Percentiles rank a stretch among this genome's conserved stretches.
phyloP scores from a whole-genome alignment of 2,113 vertebrate genomes.

The Tupaia chinensis region DNA sequence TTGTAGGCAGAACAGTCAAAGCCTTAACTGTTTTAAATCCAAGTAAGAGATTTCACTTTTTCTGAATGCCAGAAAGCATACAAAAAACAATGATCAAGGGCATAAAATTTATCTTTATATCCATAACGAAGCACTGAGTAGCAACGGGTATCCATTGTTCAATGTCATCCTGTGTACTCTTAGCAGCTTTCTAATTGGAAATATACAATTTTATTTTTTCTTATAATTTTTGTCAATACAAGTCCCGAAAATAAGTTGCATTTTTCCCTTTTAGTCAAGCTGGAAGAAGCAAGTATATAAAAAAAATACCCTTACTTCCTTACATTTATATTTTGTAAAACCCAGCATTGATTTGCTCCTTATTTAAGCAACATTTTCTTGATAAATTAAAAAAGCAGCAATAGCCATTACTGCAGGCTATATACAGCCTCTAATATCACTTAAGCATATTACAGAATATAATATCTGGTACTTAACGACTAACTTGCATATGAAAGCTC shows the following conservation, averaged over 20 bases:
- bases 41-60: constrained; percentile 77
- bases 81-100: constrained; percentile 39
- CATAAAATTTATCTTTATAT: constrained; percentile 70
- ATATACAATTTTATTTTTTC: constrained; percentile 9
- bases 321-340: constrained; percentile 89
- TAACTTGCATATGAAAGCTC: constrained; percentile 97
- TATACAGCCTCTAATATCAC: constrained; percentile 94
- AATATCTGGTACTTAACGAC: constrained; percentile 97
- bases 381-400: constrained; percentile 94
- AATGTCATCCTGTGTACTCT: constrained; percentile 13
- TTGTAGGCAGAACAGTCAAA: constrained; percentile 78
- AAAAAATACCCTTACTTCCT: constrained; percentile 82
- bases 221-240: constrained; percentile 61
- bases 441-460: constrained; percentile 97
- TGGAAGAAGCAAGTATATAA: constrained; percentile 79
- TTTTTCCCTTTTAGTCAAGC: constrained; percentile 70
- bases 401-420: constrained; percentile 95
- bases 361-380: constrained; percentile 92
- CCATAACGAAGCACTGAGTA: constrained; percentile 51
- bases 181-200: background rate
- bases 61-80: constrained; percentile 72
- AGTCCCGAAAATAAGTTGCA: constrained; percentile 63
- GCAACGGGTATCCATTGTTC: constrained; percentile 40
- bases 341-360: constrained; percentile 90
- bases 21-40: constrained; percentile 70